These are phyloP conservation scores for Notarius lentiginosus DNA, from an alignment of 2,113 vertebrate species.

Conservation along the genomic window DNA sequence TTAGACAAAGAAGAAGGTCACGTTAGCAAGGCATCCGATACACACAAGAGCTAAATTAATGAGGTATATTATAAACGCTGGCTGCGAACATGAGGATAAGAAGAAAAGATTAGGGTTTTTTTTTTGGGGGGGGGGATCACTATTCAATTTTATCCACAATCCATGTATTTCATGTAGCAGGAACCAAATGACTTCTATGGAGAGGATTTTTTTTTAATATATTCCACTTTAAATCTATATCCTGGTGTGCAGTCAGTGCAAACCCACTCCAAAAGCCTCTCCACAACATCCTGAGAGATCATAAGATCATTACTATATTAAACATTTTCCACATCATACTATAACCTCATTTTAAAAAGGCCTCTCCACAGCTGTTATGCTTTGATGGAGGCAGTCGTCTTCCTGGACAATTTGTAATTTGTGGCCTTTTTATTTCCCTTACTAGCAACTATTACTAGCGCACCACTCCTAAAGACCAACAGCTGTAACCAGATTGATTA, in stretches of 20 bases:
- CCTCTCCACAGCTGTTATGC: slow-evolving; percentile 53
- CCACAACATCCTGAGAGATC: slow-evolving; percentile 20
- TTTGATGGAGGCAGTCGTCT: slow-evolving; percentile 66
- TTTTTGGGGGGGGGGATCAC: too few relatives aligned
- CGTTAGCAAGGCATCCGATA: neutral
- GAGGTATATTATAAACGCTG: neutral
- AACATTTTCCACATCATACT: slow-evolving; percentile 53
- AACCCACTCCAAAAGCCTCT: slow-evolving; percentile 21
- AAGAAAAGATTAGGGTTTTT: neutral
- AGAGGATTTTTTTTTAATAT: neutral
- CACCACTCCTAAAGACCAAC: neutral
- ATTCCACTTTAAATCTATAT: neutral
- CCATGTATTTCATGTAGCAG: neutral
- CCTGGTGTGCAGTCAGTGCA: slow-evolving; percentile 5
- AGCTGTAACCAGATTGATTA: slow-evolving; percentile 17
- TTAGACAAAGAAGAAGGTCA: slow-evolving; percentile 6
- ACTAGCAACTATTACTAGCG: slow-evolving; percentile 1
- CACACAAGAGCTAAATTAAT: neutral
- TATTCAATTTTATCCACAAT: neutral
- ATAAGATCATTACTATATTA: neutral
- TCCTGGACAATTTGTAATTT: slow-evolving; percentile 61
- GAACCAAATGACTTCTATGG: neutral
- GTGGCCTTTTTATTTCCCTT: neutral
- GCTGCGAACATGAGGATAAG: neutral
- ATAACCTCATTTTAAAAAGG: slow-evolving; percentile 54